Percentiles rank a stretch among this genome's conserved stretches.
phyloP scores from a whole-genome alignment of 2,113 vertebrate species.

The Silurus asotus region DNA sequence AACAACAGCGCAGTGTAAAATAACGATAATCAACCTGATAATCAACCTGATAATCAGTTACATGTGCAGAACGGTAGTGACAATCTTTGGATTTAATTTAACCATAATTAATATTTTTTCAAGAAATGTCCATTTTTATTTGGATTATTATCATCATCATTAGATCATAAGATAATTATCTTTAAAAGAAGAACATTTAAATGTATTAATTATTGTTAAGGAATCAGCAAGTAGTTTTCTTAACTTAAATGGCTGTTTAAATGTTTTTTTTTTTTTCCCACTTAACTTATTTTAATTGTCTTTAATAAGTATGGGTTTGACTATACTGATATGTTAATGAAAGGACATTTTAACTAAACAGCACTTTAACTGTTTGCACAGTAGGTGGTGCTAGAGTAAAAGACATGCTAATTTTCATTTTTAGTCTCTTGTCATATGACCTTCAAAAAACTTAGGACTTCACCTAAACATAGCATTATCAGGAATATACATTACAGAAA shows the following conservation, averaged over 20 bases:
- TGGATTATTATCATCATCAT: background rate
- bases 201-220: background rate
- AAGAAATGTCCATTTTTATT: background rate
- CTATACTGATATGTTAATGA: no score
- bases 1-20: no score
- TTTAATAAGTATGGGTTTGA: background rate
- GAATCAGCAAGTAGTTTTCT: background rate
- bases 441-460: background rate
- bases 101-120: background rate
- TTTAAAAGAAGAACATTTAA: background rate
- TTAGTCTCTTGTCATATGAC: background rate
- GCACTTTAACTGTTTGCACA: constrained; percentile 24
- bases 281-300: background rate
- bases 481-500: background rate
- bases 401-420: background rate
- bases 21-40: no score
- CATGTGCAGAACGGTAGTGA: no score
- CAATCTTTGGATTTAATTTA: background rate
- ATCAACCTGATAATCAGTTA: no score
- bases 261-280: background rate
- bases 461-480: background rate
- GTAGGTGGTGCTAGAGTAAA: constrained; percentile 22
- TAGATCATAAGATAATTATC: background rate
- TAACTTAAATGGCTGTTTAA: background rate
- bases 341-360: background rate